These are phyloP conservation scores for Stichodactyla mertensii DNA, from an alignment of 64 coral and sea anemone species.

Conservation along the genomic window DNA sequence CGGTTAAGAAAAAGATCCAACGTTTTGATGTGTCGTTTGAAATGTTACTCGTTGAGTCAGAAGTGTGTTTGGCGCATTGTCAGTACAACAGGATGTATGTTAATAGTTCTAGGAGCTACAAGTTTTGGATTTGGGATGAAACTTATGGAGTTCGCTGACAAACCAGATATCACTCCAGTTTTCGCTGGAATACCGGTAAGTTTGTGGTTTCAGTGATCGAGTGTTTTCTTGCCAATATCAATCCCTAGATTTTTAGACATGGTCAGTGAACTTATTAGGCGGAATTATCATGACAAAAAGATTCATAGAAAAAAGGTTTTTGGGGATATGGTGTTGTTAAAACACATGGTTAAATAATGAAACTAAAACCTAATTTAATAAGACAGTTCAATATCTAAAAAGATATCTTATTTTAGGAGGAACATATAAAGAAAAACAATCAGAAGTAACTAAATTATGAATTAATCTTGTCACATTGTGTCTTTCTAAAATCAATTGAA, in stretches of 20 bases:
- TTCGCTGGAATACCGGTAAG: constrained; percentile 42
- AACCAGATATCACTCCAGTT: constrained; percentile 23
- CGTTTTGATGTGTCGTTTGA: neutral
- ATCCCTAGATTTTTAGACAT: neutral
- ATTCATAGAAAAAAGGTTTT: neutral
- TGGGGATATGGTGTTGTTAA: neutral
- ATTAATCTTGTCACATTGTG: no score
- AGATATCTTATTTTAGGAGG: no score
- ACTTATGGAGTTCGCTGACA: constrained; percentile 34
- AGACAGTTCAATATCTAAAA: neutral
- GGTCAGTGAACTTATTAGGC: neutral
- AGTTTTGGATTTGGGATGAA: constrained; percentile 51
- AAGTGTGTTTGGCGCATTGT: constrained; percentile 24
- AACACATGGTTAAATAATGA: neutral
- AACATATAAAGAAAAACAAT: no score
- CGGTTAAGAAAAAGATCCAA: neutral
- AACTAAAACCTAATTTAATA: neutral
- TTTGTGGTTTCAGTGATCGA: neutral
- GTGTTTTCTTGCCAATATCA: neutral
- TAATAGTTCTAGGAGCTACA: constrained; percentile 19
- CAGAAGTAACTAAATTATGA: no score
- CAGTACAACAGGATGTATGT: neutral
- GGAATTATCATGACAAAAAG: neutral
- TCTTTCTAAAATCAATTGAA: no score
- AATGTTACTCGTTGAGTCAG: neutral